These are phyloP conservation scores for Eueremaeus valkanovi DNA, from an alignment of 2,888 invertebrate species.

Conservation along the genomic window DNA sequence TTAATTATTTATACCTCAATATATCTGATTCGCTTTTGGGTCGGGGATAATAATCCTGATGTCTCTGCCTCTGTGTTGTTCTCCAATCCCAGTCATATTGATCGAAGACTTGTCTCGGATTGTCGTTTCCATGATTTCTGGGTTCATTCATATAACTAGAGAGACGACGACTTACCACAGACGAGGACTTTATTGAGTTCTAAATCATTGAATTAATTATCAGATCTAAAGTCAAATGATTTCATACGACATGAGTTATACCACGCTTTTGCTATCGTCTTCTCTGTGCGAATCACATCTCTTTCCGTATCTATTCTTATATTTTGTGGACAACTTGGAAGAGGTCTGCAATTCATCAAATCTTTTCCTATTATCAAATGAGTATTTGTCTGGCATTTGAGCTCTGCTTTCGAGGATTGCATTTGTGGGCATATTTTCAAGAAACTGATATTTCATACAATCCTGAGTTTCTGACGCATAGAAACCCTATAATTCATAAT, in stretches of 20 bases:
- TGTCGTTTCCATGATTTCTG: neutral
- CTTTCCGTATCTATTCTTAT: slow-evolving; percentile 17
- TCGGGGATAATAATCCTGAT: neutral
- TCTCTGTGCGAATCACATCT: neutral
- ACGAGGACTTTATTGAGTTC: slow-evolving; percentile 30
- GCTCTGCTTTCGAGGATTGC: neutral
- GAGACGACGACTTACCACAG: slow-evolving; percentile 15
- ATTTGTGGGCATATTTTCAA: slow-evolving; percentile 12
- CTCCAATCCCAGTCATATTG: slow-evolving; percentile 30
- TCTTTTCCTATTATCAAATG: neutral
- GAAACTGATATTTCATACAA: slow-evolving; percentile 1
- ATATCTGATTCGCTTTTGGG: slow-evolving; percentile 26
- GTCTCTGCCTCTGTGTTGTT: neutral
- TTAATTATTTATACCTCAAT: neutral
- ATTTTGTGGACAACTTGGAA: neutral
- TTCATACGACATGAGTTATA: neutral
- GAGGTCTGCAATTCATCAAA: slow-evolving; percentile 4
- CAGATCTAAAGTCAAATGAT: neutral
- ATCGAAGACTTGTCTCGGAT: neutral
- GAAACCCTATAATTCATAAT: slow-evolving; percentile 18
- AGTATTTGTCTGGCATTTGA: slow-evolving; percentile 17
- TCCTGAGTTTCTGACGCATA: slow-evolving; percentile 25
- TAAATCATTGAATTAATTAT: slow-evolving; percentile 5
- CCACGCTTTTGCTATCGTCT: slow-evolving; percentile 30
- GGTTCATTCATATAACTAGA: neutral